A percentile compares a stretch with the other conserved stretches of the same genome.
phyloP scores from a whole-genome alignment of 2,113 vertebrate genomes.

The Cavia aperea region DNA sequence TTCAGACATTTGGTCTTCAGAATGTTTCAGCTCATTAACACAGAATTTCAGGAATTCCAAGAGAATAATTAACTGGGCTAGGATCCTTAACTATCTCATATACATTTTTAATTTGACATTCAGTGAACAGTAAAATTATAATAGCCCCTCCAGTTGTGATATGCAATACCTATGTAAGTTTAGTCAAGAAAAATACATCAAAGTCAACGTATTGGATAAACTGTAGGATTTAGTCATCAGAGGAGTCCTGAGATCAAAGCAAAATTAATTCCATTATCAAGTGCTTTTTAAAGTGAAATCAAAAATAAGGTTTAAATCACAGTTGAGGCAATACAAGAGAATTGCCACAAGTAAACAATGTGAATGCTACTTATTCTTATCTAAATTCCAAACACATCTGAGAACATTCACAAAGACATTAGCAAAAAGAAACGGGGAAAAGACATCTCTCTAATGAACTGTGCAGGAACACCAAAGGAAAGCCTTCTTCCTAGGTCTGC shows the following conservation, averaged over 20 bases:
- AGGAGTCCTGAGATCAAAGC: constrained; percentile 60
- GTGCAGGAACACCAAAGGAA: not conserved
- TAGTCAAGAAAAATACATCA: constrained; percentile 50
- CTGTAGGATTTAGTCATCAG: constrained; percentile 42
- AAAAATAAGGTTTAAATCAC: constrained; percentile 64
- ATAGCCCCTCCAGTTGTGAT: constrained; percentile 48
- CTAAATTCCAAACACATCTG: constrained; percentile 28
- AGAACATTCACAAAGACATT: constrained; percentile 19
- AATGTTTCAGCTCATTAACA: constrained; percentile 71
- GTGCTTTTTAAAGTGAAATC: constrained; percentile 55
- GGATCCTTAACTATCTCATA: constrained; percentile 58
- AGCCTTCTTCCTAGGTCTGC: not conserved
- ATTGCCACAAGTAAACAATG: constrained; percentile 60
- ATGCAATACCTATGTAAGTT: constrained; percentile 40
- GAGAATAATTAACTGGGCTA: constrained; percentile 72
- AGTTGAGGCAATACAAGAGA: constrained; percentile 48
- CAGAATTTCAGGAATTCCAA: constrained; percentile 66
- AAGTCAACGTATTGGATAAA: constrained; percentile 27
- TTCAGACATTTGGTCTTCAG: constrained; percentile 65
- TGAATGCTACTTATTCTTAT: constrained; percentile 53
- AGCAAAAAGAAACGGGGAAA: not conserved
- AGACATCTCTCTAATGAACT: not conserved
- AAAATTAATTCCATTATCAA: constrained; percentile 65
- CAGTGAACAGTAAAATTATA: constrained; percentile 70
- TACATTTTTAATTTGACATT: constrained; percentile 69